phyloP scores from a whole-genome alignment of 2,888 invertebrate species.

The Octonoba sinensis region DNA sequence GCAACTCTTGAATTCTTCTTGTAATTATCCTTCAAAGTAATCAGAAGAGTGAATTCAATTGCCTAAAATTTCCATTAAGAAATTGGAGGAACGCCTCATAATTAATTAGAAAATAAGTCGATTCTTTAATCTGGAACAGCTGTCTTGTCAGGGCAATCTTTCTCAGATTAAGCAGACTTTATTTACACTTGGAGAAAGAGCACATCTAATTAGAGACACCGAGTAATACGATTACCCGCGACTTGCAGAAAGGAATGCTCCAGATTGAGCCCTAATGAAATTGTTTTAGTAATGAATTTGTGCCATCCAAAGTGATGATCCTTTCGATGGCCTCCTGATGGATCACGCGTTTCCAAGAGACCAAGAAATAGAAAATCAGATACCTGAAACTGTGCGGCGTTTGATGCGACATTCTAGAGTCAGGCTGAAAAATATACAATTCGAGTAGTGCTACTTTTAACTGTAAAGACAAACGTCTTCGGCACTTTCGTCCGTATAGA shows the following conservation, averaged over 20 bases:
- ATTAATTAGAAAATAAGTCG: constrained; percentile 56
- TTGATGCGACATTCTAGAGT: no score
- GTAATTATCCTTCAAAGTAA: constrained; percentile 46
- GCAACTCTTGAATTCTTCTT: not conserved
- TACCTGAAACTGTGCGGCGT: no score
- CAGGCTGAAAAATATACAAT: no score
- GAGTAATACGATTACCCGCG: constrained; percentile 51
- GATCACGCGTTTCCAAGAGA: no score
- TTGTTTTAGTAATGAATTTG: constrained; percentile 33
- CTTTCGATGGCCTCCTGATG: not conserved
- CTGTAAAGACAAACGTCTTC: no score
- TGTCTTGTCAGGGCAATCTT: constrained; percentile 53
- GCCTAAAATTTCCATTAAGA: constrained; percentile 51
- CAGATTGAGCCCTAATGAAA: constrained; percentile 18
- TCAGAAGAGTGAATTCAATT: constrained; percentile 38
- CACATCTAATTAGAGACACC: constrained; percentile 54
- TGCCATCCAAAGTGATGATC: not conserved
- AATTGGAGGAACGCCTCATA: constrained; percentile 31
- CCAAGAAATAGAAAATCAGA: no score
- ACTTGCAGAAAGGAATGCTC: constrained; percentile 1
- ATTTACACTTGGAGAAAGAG: constrained; percentile 56
- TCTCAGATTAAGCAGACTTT: constrained; percentile 56
- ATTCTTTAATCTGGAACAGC: constrained; percentile 46
- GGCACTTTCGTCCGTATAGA: no score
- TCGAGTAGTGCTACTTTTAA: no score